These are phyloP conservation scores for Sceloporus tristichus DNA, from an alignment of 2,113 vertebrate species.

Conservation along the genomic window DNA sequence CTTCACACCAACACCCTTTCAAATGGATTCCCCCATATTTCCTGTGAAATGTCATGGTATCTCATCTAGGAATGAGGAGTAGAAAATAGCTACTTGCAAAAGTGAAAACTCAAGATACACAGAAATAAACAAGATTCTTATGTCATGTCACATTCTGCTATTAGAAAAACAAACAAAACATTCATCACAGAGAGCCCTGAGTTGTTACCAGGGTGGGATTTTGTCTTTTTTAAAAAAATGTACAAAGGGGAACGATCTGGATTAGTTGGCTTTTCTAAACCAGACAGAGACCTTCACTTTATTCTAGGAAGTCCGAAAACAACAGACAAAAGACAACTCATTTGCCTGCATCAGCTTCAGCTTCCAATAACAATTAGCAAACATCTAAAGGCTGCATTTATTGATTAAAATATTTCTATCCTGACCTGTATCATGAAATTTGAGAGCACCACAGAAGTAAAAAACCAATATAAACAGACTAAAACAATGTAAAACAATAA, in stretches of 20 bases:
- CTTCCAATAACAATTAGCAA: neutral
- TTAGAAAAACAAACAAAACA: neutral
- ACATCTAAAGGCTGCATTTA: neutral
- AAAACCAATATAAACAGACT: too few species aligned
- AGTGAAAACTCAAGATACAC: neutral
- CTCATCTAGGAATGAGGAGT: neutral
- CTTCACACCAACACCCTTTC: neutral
- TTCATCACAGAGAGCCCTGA: neutral
- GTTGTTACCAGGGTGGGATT: neutral
- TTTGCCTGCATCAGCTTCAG: constrained; percentile 73
- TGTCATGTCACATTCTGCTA: neutral
- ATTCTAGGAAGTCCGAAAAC: constrained; percentile 76
- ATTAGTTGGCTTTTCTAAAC: constrained; percentile 71
- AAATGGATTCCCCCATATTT: neutral
- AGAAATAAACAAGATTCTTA: neutral
- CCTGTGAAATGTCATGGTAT: neutral
- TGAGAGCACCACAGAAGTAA: too few species aligned
- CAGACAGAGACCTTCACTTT: constrained; percentile 82
- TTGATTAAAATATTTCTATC: neutral
- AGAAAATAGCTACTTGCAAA: neutral
- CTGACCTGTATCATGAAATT: too few species aligned
- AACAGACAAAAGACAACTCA: constrained; percentile 69
- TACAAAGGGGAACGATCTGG: constrained; percentile 82
- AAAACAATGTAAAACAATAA: too few species aligned
- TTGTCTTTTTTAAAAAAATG: constrained; percentile 21